Evolutionary conservation across 1,140 invertebrate species (phyloP), one percentile per base, ranked within the genome.

Genomic region (Drosophila chauvacae): DNA sequence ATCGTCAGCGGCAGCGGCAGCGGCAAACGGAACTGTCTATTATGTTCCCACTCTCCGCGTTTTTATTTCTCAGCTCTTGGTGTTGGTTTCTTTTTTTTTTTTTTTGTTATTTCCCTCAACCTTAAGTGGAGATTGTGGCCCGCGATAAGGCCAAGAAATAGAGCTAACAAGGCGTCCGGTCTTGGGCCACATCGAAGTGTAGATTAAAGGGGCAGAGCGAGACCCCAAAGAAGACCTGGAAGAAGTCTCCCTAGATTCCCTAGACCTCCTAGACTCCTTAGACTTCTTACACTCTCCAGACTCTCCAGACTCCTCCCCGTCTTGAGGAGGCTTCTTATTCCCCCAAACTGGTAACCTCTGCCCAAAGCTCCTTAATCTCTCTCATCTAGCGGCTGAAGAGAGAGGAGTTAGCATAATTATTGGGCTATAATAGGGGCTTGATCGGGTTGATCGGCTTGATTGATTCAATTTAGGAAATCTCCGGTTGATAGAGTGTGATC

Each of bases 1-100:
- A 70, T 77, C 84, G 74, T 70, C 64, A 69, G 23, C 63, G 70
- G 70, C 64, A 68, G 16, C 59, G 66, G 76, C 44, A 69, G 28
- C 28, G 28, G 28, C 28, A 28, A 85, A 85, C 84, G 83, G 83
- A 88, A 86, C 83, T 83, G 83, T 88, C 83, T 86, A 86, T 88
- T 86, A 77, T 62, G 41, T 75, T 56, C 59, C 72, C 60, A 63
- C 60, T 55, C 39, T 20, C 20, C 41, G 14, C 23, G 23, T 13
- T 30, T 30, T 13, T 37, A 4, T 30, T 44, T 42, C 42, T 53
- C 18, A 56, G 26, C 53, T 30, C 30, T 9, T 7, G 4, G 30
- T 30, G 30, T 30, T 30, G 11, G 14, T 23, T 18, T 11, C 10
- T 11, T 18, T 2, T 4, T 26, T 4, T 26, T 13, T 11, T n/a